Evolutionary conservation across 2,113 vertebrate species (phyloP), one percentile per base, ranked within the genome.

Genomic region (Anolis sagrei): DNA sequence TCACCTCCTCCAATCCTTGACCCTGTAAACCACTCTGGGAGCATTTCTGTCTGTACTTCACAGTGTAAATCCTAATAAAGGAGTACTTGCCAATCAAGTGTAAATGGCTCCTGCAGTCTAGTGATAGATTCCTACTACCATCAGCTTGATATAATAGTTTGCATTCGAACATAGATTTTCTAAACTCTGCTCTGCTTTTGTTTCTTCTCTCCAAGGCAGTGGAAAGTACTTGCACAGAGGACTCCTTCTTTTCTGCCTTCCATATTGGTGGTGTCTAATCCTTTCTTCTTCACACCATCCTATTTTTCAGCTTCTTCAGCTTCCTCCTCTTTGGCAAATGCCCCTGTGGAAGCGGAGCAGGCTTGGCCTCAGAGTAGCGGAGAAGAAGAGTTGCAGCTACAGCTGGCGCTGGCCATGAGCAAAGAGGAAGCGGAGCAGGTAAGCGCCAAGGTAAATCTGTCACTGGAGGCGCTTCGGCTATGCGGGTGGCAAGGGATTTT

Each of bases 351-450:
- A 88, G 95, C 97, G 0, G 98, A 98, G 80, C 98, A 98, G 93
- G 98, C 98, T 0, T 98, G 98, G 98, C 98, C 98, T 0, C 98
- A 98, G 94, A 98, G 98, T 95, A 97, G 97, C 0, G 98, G 98
- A 61, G 98, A 98, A 86, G 98, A 98, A 89, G 98, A 98, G 89
- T 94, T 98, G 76, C 98, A 98, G 95, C 95, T 98, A 25, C 98
- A 98, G 96, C 88, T 98, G 90, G 98, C 98, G 77, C 89, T 98
- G 92, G 98, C 98, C 87, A 98, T 98, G 98, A 98, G 98, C 94
- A 98, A 98, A 95, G 98, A 98, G 93, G 98, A 98, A 92, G 98
- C 98, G 0, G 97, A 98, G 93, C 98, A 98, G 98, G 98, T 98
- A 97, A 95, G 91, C 82, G 58, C 86, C 89, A 92, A 92, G 89